Conservation (phyloP, 1,140 invertebrate genomes). For the Apis florea region DNA sequence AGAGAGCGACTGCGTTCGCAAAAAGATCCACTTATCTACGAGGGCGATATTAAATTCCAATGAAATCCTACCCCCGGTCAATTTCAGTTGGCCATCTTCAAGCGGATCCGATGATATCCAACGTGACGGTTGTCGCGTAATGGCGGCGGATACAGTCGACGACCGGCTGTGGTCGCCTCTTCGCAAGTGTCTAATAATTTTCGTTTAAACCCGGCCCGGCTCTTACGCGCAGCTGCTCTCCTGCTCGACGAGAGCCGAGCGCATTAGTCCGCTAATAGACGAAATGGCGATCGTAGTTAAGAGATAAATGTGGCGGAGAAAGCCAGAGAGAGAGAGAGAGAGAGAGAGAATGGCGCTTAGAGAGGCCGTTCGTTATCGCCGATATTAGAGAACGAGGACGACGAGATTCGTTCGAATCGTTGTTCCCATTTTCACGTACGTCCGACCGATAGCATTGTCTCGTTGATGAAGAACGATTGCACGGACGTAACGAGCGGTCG, state of each 20-base stretch:
- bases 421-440: neutral
- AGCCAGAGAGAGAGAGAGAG: neutral
- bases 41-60: slow-evolving; percentile 62
- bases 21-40: slow-evolving; percentile 66
- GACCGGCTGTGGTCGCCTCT: slow-evolving; percentile 46
- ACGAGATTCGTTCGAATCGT: neutral
- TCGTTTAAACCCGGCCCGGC: slow-evolving; percentile 56
- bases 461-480: neutral
- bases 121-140: slow-evolving; percentile 26
- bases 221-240: slow-evolving; percentile 56
- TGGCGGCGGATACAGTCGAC: slow-evolving; percentile 40
- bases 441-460: neutral
- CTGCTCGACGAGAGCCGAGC: slow-evolving; percentile 34
- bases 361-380: slow-evolving; percentile 64
- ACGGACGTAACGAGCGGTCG: neutral
- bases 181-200: slow-evolving; percentile 62
- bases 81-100: slow-evolving; percentile 52
- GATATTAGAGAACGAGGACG: slow-evolving; percentile 23
- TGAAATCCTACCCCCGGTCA: slow-evolving; percentile 53
- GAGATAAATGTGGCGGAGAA: neutral
- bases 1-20: slow-evolving; percentile 28
- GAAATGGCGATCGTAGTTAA: slow-evolving; percentile 57
- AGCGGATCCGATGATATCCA: slow-evolving; percentile 39
- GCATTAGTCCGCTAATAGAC: slow-evolving; percentile 70
- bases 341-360: neutral